phyloP scores from a whole-genome alignment of 2,113 vertebrate genomes.

The Hippolais icterina region DNA sequence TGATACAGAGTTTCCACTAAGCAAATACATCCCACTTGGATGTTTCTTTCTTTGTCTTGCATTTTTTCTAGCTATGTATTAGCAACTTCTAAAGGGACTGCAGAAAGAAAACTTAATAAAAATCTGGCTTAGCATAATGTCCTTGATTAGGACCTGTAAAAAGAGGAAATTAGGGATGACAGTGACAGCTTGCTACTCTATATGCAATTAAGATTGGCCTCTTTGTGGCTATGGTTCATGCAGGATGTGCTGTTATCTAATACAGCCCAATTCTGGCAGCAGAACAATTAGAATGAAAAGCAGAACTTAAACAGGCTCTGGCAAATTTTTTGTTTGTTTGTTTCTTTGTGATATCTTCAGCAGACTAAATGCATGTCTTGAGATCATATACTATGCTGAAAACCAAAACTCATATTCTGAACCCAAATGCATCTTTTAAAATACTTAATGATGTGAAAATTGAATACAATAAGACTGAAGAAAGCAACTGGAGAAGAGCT shows the following conservation, averaged over 20 bases:
- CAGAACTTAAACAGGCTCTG: neutral
- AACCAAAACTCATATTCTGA: neutral
- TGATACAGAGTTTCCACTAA: neutral
- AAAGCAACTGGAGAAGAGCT: neutral
- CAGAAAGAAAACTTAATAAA: neutral
- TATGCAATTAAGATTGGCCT: conserved; percentile 1
- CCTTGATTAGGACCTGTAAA: neutral
- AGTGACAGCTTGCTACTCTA: conserved; percentile 27
- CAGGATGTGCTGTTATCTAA: neutral
- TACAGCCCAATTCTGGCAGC: neutral
- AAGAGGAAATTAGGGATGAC: conserved; percentile 6
- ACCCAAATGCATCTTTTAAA: neutral
- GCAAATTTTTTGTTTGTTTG: neutral
- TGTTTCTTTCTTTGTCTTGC: neutral
- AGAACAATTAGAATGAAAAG: conserved; percentile 8
- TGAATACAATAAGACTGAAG: neutral
- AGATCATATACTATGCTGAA: neutral
- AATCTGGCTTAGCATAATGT: neutral
- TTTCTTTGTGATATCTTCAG: neutral
- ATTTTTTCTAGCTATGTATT: neutral
- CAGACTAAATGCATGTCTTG: neutral
- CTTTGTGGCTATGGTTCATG: neutral
- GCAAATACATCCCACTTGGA: neutral
- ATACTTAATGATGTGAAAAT: neutral
- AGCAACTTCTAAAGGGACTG: neutral